These are phyloP conservation scores for Cheirogaleus medius DNA, from an alignment of 2,113 vertebrate genomes.

Conservation along the genomic window DNA sequence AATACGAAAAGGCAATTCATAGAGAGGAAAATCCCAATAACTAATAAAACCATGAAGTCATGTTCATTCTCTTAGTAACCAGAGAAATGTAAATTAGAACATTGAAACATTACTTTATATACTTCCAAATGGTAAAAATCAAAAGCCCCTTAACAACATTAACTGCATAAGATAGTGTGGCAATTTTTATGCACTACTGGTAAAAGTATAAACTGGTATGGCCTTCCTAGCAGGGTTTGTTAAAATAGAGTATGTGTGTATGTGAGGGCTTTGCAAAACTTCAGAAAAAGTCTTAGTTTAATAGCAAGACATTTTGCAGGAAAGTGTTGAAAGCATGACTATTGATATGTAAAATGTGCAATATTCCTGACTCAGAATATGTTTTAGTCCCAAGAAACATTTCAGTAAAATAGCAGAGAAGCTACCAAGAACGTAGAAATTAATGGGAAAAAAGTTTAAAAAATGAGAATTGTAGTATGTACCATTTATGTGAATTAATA, in stretches of 20 bases:
- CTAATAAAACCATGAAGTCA: neutral
- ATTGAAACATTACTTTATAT: neutral
- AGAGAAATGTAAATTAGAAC: neutral
- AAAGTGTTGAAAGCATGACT: neutral
- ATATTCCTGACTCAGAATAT: neutral
- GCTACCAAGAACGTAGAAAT: neutral
- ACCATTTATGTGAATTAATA: neutral
- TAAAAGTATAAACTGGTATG: neutral
- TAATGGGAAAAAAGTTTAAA: neutral
- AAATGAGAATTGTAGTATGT: neutral
- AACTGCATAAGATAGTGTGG: neutral
- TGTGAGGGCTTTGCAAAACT: neutral
- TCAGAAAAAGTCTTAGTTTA: neutral
- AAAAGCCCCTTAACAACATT: neutral
- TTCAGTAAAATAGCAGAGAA: neutral
- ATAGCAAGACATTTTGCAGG: neutral
- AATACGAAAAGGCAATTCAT: neutral
- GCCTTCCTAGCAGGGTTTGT: too few relatives aligned
- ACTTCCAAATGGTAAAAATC: neutral
- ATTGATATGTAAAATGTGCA: neutral
- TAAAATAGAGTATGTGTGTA: neutral
- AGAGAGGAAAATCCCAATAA: neutral
- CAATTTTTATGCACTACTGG: neutral
- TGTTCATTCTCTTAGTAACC: neutral
- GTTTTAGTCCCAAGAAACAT: neutral